Base-by-base conservation (phyloP, 2,888 invertebrate genomes). In the Orgyia antiqua region DNA sequence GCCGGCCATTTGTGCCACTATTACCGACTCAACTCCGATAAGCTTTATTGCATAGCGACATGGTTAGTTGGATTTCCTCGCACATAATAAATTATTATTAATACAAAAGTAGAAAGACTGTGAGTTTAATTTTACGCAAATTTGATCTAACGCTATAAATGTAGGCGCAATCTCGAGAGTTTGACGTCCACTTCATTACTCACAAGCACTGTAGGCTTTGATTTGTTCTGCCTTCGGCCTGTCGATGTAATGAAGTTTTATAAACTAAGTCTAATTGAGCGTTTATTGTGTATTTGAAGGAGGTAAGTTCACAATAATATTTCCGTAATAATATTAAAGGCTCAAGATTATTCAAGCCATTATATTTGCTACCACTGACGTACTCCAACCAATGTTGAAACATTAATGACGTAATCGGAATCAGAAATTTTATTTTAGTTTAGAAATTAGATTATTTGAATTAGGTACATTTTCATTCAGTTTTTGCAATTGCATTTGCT, bases 51-150 rank as follows among this genome's bases (percentile, higher is more conserved):
- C 72, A 51, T 52, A 45, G 36, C 79, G 79, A 75, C 68, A 82
- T 74, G 84, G 83, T 84, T 84, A 84, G 84, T 86, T 86, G 77
- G 73, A 75, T 42, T 57, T 64, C 69, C 73, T 73, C 70, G 69
- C 77, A 76, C 79, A 64, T 77, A 70, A 73, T 77, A 76, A 80
- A 82, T 82, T 82, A 77, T 78, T 73, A 75, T 80, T 77, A 73
- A 75, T 75, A 72, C 68, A 64, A 68, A 66, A 67, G 57, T 62
- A 58, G 61, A 73, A 71, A 75, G 65, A 63, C 65, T 59, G 59
- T 59, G 55, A 66, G 69, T 78, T 71, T 72, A 84, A 84, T 86
- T 86, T 84, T 80, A 74, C 84, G 84, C 82, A 83, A 79, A 77
- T 83, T 82, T 82, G 70, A 79, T 72, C 66, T 66, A 60, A 60